Percentiles rank a stretch among this genome's conserved stretches.
Conservation (phyloP, 2,797 vertebrate genomes). For the Argya squamiceps region DNA sequence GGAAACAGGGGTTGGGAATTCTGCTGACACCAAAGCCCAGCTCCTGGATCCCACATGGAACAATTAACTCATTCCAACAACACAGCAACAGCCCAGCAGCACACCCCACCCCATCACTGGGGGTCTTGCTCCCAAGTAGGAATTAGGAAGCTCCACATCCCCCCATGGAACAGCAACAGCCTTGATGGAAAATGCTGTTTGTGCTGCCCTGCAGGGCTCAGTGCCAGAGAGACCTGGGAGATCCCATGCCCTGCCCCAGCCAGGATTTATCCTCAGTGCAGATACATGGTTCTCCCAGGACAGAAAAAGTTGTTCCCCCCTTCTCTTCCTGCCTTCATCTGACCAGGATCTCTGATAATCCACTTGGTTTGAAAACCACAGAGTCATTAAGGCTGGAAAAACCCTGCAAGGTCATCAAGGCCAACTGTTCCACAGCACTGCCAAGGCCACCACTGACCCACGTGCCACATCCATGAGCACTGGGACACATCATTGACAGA, state of each 20-base stretch:
- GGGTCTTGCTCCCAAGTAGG: rapidly evolving
- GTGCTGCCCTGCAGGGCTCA: not conserved
- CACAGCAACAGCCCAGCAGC: not conserved
- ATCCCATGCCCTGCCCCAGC: not conserved
- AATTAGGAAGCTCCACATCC: not conserved
- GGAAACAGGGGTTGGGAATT: not conserved
- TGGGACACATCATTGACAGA: rapidly evolving
- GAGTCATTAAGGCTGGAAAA: not conserved
- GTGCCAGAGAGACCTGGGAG: not conserved
- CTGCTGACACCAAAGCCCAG: not conserved
- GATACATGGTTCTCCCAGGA: not conserved
- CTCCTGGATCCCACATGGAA: not conserved
- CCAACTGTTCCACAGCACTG: not conserved
- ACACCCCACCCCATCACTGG: too few relatives aligned
- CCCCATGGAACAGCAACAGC: not conserved
- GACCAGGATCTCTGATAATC: rapidly evolving
- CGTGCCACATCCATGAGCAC: not conserved
- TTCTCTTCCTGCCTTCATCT: not conserved
- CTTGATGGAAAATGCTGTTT: not conserved
- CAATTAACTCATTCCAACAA: not conserved
- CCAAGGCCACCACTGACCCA: not conserved
- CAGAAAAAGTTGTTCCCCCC: rapidly evolving
- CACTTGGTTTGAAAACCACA: not conserved
- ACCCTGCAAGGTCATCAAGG: rapidly evolving
- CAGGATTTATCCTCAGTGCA: not conserved